A percentile compares a stretch with the other conserved stretches of the same genome.
These are phyloP conservation scores for Aleiodes alternator DNA, from an alignment of 2,888 invertebrate genomes.

Conservation along the genomic window DNA sequence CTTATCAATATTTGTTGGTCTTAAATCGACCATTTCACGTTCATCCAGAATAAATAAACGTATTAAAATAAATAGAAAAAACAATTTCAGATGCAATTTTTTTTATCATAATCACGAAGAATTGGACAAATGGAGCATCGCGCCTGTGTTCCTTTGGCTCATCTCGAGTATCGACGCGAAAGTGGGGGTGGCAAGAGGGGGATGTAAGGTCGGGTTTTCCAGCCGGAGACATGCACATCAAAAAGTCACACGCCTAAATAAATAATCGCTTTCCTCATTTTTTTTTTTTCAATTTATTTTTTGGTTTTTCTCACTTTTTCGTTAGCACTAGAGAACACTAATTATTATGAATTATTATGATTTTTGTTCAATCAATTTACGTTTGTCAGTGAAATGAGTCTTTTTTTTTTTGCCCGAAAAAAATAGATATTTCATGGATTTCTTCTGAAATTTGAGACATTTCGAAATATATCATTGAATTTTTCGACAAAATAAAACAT, in stretches of 20 bases:
- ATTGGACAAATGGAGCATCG: neutral
- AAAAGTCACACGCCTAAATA: slow-evolving; percentile 7
- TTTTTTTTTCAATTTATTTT: too few relatives aligned
- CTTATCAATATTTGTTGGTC: slow-evolving; percentile 51
- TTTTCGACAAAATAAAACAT: too few relatives aligned
- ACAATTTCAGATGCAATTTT: neutral
- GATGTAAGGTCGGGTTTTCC: slow-evolving; percentile 23
- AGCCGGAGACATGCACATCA: neutral
- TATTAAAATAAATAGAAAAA: neutral
- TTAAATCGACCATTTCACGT: slow-evolving; percentile 26
- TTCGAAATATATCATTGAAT: too few relatives aligned
- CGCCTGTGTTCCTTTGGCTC: slow-evolving; percentile 22
- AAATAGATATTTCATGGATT: too few relatives aligned
- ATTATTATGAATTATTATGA: too few relatives aligned
- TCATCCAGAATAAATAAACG: neutral
- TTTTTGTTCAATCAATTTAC: too few relatives aligned
- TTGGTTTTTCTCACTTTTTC: too few relatives aligned
- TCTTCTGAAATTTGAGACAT: too few relatives aligned
- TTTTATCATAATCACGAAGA: too few relatives aligned
- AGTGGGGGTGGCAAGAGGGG: neutral
- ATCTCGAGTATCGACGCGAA: slow-evolving; percentile 30
- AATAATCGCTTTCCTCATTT: neutral
- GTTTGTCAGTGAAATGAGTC: too few relatives aligned
- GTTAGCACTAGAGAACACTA: too few relatives aligned
- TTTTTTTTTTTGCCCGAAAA: too few relatives aligned